Conservation (phyloP, 2,113 vertebrate species). For the Nesogale talazaci region DNA sequence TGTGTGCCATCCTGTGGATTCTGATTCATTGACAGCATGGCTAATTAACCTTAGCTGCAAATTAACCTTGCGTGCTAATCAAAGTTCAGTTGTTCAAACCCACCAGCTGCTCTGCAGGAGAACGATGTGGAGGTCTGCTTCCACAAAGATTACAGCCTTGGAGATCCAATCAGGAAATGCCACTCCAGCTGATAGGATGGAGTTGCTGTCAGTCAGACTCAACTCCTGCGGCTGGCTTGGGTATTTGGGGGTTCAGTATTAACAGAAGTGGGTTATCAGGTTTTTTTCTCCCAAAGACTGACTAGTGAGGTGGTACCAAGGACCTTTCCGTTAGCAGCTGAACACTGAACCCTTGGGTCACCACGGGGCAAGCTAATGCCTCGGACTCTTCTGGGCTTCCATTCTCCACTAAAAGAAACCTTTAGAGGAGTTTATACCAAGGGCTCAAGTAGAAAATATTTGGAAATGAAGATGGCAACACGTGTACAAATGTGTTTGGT, state of each 20-base stretch:
- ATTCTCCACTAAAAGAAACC: background rate
- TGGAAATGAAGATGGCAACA: too few species aligned
- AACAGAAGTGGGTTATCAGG: background rate
- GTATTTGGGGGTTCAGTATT: background rate
- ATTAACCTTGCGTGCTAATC: background rate
- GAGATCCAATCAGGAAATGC: background rate
- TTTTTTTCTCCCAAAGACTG: background rate
- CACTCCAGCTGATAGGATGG: background rate
- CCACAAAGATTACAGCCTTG: background rate
- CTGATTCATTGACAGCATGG: too few species aligned
- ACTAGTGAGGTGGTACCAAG: background rate
- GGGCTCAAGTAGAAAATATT: too few species aligned
- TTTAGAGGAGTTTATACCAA: too few species aligned
- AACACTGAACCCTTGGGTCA: background rate
- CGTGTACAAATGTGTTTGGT: too few species aligned
- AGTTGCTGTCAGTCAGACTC: background rate
- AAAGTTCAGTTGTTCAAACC: background rate
- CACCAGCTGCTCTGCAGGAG: background rate
- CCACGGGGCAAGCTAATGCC: background rate
- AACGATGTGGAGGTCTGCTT: background rate
- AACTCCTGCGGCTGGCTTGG: background rate
- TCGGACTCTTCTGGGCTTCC: background rate
- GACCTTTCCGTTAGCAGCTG: background rate
- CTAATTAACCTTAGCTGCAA: background rate
- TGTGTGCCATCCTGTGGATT: background rate